Evolutionary conservation across 92 coral and sea anemone genomes (phyloP).

Genomic region (Actinernus sp.): DNA sequence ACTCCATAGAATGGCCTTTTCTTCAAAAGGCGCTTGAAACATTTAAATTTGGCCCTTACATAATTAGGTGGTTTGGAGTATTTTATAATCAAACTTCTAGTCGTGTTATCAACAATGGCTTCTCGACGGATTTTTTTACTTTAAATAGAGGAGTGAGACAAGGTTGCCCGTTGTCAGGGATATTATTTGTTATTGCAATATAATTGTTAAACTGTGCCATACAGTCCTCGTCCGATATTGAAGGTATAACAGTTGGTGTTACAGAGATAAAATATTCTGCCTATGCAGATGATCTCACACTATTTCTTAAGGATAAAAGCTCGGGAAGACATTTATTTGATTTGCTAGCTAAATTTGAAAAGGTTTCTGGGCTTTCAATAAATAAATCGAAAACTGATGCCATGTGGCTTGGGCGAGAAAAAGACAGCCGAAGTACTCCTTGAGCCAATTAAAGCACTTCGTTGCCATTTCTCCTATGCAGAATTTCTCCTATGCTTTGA

Average conservation of each 20-base stretch:
- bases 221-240: neutral
- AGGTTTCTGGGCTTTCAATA: neutral
- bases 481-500: neutral
- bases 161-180: neutral
- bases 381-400: neutral
- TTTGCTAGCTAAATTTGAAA: neutral
- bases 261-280: neutral
- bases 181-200: neutral
- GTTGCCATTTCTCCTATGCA: neutral
- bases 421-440: neutral
- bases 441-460: neutral
- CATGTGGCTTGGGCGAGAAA: neutral
- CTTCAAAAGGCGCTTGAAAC: too few species aligned
- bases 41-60: neutral
- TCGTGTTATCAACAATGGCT: neutral
- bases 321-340: neutral
- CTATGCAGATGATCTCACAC: neutral
- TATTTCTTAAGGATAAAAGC: neutral
- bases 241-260: neutral
- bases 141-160: neutral
- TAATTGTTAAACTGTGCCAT: neutral
- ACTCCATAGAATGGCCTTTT: too few species aligned
- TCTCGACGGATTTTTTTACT: neutral
- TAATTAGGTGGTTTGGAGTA: neutral
- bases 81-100: neutral